Evolutionary conservation across 2,113 vertebrate genomes (phyloP), one percentile per base, ranked within the genome.

Genomic region (Mandrillus leucophaeus): DNA sequence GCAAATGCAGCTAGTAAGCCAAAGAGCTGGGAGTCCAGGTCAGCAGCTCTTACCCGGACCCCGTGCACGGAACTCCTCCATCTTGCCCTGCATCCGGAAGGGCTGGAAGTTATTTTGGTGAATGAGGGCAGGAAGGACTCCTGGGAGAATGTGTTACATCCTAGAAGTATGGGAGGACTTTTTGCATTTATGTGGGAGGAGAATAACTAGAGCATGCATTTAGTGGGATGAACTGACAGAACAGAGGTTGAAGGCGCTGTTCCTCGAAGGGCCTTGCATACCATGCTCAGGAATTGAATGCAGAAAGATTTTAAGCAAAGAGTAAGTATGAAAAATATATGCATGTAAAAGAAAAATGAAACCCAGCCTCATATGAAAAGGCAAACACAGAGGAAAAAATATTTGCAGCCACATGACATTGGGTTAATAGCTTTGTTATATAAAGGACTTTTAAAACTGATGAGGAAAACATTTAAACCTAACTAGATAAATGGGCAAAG

Each of bases 401-500:
- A 59, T 79, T 89, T 95, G 40, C 27, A 92, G 79, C 13, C 75
- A 8, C 32, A 9, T 38, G 30, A 96, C 75, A 66, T 43, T 66
- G 87, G 55, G 40, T 73, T 93, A 92, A 86, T 85, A 91, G 38
- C n/a, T 85, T 94, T 81, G 81, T 87, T 66, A 68, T 18, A 76
- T 30, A 66, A 81, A 84, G 68, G n/a, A 87, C 55, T 79, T 45
- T 38, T 93, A 50, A 93, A 80, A 81, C 23, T 45, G 43, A 57
- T 94, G 72, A 79, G n/a, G 50, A 73, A 96, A 93, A 96, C 85
- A 76, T 30, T 97, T 88, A 93, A 94, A 88, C 57, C 40, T 9
- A 88, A 32, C 90, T 48, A 90, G 85, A 96, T 79, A 91, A 88
- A 96, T 86, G 73, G 91, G 76, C 91, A 86, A 90, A 94, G 93